Evolutionary conservation across 2,113 vertebrate species (phyloP), one percentile per base, ranked within the genome.

Genomic region (Perccottus glenii): DNA sequence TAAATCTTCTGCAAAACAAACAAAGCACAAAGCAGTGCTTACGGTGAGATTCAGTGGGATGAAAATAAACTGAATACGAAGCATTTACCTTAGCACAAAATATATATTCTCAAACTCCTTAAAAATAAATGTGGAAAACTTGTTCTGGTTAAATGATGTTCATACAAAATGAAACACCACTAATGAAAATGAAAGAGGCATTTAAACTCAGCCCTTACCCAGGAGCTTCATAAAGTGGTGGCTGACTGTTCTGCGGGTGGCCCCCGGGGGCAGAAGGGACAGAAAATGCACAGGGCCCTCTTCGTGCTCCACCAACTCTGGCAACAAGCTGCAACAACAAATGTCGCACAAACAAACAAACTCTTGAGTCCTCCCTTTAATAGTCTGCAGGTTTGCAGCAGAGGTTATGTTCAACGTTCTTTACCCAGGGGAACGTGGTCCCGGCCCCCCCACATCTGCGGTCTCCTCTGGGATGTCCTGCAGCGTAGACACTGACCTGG

Each of bases 401-500:
- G 7, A 8, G 49, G 36, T 5, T 49, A 43, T 4, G 2, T 53
- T 43, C 19, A 11, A 6, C 40, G 50, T 72, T 46, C 9, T 27
- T 73, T 78, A 90, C 85, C 49, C 19, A 9, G 75, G 63, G 35
- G 60, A 33, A 65, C 44, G 68, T 1, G 1, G 42, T 6, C 42
- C 27, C 44, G 14, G 5, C 46, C 0, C 32, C 3, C 11, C 50
- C 11, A 0, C 36, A 6, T 75, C 57, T 0, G 60, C 75, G 6
- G 2, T 4, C 15, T 55, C 61, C 63, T 89, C 87, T 27, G 83
- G 80, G 65, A 90, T 86, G 68, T 82, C 83, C 67, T 47, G 62
- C 60, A 88, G 58, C 8, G 4, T 6, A 4, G 67, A 67, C 9
- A 67, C 70, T 60, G 82, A 57, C 59, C 60, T 71, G 67, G 73